These are phyloP conservation scores for Solenodon paradoxus DNA, from an alignment of 2,113 vertebrate genomes.

Conservation along the genomic window DNA sequence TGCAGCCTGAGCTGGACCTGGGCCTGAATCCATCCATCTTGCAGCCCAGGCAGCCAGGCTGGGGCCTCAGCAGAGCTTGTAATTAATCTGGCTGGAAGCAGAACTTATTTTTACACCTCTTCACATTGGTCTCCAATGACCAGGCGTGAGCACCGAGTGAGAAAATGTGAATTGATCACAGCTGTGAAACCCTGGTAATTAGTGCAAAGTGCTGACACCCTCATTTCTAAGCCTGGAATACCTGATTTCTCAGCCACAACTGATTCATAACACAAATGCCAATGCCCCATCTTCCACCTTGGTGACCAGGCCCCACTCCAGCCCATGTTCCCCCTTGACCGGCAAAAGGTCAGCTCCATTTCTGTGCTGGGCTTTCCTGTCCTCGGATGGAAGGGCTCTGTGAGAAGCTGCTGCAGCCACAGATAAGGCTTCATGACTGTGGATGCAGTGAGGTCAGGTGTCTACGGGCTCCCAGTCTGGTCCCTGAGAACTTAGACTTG, in stretches of 20 bases:
- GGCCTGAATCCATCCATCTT: slow-evolving; percentile 56
- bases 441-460: accelerated
- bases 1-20: not conserved
- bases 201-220: slow-evolving; percentile 20
- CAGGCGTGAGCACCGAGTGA: slow-evolving; percentile 25
- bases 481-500: not conserved
- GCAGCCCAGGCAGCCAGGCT: not conserved
- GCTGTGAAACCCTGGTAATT: slow-evolving; percentile 64
- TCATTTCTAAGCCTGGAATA: slow-evolving; percentile 28
- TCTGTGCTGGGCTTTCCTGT: not conserved
- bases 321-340: not conserved
- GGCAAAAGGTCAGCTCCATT: not conserved
- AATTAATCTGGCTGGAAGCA: slow-evolving; percentile 71
- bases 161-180: slow-evolving; percentile 68
- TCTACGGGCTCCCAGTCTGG: not conserved
- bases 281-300: not conserved
- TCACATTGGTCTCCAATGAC: slow-evolving; percentile 52
- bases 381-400: not conserved
- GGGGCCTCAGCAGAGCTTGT: not conserved
- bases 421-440: not conserved
- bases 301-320: not conserved
- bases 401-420: not conserved
- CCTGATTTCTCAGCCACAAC: not conserved
- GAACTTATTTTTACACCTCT: slow-evolving; percentile 72
- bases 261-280: slow-evolving; percentile 38